These are phyloP conservation scores for Stenodera caucasica DNA, from an alignment of 2,888 invertebrate genomes.

Conservation along the genomic window DNA sequence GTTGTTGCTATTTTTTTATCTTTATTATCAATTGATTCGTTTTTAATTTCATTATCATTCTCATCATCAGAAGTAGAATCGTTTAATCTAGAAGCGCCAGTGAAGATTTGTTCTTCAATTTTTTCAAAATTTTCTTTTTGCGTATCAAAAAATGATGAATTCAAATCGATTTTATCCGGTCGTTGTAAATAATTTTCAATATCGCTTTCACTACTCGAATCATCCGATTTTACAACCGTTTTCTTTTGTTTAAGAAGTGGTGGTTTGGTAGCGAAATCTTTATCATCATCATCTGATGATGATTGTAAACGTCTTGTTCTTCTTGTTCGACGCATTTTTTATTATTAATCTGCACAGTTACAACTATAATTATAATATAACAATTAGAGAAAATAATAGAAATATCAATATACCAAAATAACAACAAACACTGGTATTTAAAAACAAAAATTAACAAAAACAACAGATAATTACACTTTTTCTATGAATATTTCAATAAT, in stretches of 20 bases:
- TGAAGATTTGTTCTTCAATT: slow-evolving; percentile 50
- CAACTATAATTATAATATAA: no score
- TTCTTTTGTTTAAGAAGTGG: not conserved
- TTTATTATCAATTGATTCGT: slow-evolving; percentile 13
- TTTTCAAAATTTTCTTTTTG: slow-evolving; percentile 38
- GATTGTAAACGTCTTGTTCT: not conserved
- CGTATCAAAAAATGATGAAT: slow-evolving; percentile 59
- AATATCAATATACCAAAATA: no score
- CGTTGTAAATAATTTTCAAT: slow-evolving; percentile 61
- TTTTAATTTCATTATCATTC: slow-evolving; percentile 15
- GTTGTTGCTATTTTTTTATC: slow-evolving; percentile 7
- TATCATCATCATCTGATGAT: not conserved
- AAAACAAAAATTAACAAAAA: no score
- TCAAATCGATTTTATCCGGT: slow-evolving; percentile 60
- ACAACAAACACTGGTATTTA: no score
- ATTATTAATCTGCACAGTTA: no score
- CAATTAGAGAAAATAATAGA: no score
- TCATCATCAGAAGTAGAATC: slow-evolving; percentile 41
- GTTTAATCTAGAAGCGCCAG: slow-evolving; percentile 35
- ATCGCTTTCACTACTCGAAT: slow-evolving; percentile 54
- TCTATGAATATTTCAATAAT: no score
- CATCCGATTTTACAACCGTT: slow-evolving; percentile 24
- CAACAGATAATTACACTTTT: no score
- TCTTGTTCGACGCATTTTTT: slow-evolving; percentile 2
- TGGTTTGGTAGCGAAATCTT: not conserved